These are phyloP conservation scores for Venustaconcha ellipsiformis DNA, from an alignment of 1,140 invertebrate species.

Conservation along the genomic window DNA sequence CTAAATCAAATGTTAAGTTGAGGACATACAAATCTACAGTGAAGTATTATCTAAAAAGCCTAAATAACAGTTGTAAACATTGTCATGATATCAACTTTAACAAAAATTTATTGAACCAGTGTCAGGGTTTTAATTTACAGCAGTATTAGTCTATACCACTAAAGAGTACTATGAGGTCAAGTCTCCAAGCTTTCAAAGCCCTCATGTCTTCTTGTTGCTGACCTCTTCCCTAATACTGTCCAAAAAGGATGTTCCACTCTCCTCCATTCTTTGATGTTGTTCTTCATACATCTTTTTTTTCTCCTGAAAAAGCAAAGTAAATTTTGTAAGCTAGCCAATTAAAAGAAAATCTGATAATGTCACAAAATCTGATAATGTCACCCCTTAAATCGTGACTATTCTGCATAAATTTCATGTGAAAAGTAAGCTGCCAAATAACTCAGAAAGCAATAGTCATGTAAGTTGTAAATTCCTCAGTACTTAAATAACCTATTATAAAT, in stretches of 20 bases:
- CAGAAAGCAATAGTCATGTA: not conserved
- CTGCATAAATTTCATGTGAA: not conserved
- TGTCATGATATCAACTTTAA: too few relatives aligned
- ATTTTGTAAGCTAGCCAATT: not conserved
- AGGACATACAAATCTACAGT: too few relatives aligned
- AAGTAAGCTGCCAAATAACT: not conserved
- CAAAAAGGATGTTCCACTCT: slow-evolving; percentile 50
- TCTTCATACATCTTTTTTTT: slow-evolving; percentile 51
- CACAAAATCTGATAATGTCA: not conserved
- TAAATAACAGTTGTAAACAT: too few relatives aligned
- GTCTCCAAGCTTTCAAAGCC: too few relatives aligned
- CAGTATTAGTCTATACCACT: too few relatives aligned
- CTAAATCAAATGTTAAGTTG: too few relatives aligned
- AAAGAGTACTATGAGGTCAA: too few relatives aligned
- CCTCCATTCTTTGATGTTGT: slow-evolving; percentile 52
- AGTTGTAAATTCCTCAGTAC: not conserved
- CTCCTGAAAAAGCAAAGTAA: slow-evolving; percentile 40
- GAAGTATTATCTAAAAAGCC: too few relatives aligned
- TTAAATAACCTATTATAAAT: not conserved
- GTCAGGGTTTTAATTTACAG: too few relatives aligned
- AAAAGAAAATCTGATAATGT: not conserved
- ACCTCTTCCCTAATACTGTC: slow-evolving; percentile 58
- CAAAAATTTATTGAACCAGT: too few relatives aligned
- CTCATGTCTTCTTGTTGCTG: not conserved
- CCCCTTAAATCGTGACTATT: not conserved